A percentile compares a stretch with the other conserved stretches of the same genome.
These are phyloP conservation scores for Petrocephalus sullivani DNA, from an alignment of 2,797 vertebrate genomes.

Conservation along the genomic window DNA sequence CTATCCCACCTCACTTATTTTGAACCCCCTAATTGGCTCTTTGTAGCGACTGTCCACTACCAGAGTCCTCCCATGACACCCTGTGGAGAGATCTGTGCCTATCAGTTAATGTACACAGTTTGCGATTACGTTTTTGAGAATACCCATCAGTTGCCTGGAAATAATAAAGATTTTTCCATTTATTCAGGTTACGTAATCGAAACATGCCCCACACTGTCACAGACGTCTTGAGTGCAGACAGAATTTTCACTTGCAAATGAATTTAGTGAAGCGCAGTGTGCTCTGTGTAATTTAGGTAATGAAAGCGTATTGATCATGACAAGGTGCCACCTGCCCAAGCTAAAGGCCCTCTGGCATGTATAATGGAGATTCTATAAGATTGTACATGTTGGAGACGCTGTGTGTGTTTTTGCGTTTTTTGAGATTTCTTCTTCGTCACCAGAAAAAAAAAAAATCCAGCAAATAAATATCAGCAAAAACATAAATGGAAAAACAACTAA, in stretches of 20 bases:
- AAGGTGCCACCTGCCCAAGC: slow-evolving; percentile 11
- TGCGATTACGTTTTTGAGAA: not conserved
- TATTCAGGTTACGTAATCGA: slow-evolving; percentile 17
- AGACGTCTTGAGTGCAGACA: slow-evolving; percentile 5
- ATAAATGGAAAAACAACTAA: not conserved
- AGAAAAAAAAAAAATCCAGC: not conserved
- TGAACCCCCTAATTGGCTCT: slow-evolving; percentile 25
- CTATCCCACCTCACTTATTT: slow-evolving; percentile 11
- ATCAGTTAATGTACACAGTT: slow-evolving; percentile 21
- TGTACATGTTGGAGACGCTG: not conserved
- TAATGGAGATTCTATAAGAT: not conserved
- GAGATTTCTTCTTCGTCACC: not conserved
- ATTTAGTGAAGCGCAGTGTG: not conserved
- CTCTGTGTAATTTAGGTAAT: slow-evolving; percentile 19
- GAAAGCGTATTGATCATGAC: slow-evolving; percentile 28
- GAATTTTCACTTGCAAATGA: slow-evolving; percentile 20
- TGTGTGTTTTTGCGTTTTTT: not conserved
- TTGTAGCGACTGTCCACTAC: slow-evolving; percentile 1
- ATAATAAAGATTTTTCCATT: slow-evolving; percentile 18
- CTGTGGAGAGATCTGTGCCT: slow-evolving; percentile 16
- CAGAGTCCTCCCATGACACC: slow-evolving; percentile 4
- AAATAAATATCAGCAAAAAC: not conserved
- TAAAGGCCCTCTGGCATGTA: slow-evolving; percentile 4
- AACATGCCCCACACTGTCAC: slow-evolving; percentile 13
- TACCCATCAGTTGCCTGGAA: not conserved